Evolutionary conservation across 1,140 invertebrate species (phyloP).

Genomic region (Drosophila asahinai): DNA sequence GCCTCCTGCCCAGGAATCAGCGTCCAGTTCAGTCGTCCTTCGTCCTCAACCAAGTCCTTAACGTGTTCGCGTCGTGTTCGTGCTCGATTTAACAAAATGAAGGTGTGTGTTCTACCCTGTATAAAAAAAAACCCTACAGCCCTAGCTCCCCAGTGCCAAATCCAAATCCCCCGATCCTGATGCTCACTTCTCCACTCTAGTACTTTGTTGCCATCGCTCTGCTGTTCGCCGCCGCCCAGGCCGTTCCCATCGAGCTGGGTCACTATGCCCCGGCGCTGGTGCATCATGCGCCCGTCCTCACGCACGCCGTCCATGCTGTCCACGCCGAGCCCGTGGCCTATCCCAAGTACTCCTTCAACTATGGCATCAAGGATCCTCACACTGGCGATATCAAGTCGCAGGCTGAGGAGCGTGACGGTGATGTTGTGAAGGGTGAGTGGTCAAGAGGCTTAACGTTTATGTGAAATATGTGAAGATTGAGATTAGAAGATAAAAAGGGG

Average conservation of each 20-base stretch:
- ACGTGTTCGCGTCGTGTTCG: slow-evolving; percentile 53
- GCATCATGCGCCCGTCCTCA: slow-evolving; percentile 75
- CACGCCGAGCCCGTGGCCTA: slow-evolving; percentile 85
- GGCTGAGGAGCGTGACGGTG: slow-evolving; percentile 87
- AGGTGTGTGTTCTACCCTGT: slow-evolving; percentile 56
- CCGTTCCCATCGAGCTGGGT: slow-evolving; percentile 81
- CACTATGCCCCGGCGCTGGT: slow-evolving; percentile 77
- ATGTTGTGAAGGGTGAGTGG: slow-evolving; percentile 86
- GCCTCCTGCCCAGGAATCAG: slow-evolving; percentile 44
- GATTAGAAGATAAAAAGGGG: too few species aligned
- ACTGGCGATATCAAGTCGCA: slow-evolving; percentile 89
- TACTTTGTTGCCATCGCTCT: slow-evolving; percentile 83
- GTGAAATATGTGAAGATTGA: too few species aligned
- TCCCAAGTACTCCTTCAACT: slow-evolving; percentile 87
- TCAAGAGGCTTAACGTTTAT: neutral
- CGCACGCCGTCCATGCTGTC: slow-evolving; percentile 76
- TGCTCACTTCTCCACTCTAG: slow-evolving; percentile 64
- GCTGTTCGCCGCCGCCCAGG: slow-evolving; percentile 76
- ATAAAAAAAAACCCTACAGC: neutral
- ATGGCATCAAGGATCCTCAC: slow-evolving; percentile 86
- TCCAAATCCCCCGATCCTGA: slow-evolving; percentile 40
- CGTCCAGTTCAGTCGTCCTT: slow-evolving; percentile 57
- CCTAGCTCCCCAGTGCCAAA: slow-evolving; percentile 3
- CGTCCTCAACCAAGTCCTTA: slow-evolving; percentile 36
- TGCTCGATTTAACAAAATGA: slow-evolving; percentile 61